Evolutionary conservation across 92 coral and sea anemone genomes (phyloP).

Genomic region (Palythoa heliodiscus): DNA sequence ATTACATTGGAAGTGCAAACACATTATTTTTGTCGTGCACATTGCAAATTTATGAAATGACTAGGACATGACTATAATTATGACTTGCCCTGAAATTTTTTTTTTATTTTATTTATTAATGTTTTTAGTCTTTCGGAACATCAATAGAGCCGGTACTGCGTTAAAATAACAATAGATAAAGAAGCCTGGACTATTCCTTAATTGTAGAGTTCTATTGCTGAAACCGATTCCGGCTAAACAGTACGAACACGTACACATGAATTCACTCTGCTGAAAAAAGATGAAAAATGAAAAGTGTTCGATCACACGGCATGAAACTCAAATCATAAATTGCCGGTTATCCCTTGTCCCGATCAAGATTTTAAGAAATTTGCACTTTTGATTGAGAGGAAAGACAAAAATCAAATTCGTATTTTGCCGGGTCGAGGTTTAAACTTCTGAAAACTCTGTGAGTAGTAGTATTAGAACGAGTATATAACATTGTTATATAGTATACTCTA

Average conservation of each 20-base stretch:
- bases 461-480: too few relatives aligned
- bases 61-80: slow-evolving; percentile 18
- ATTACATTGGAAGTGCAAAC: not conserved
- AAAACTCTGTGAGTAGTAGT: too few relatives aligned
- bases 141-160: slow-evolving; percentile 43
- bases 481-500: not conserved
- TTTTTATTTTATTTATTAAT: slow-evolving; percentile 25
- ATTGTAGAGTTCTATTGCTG: not conserved
- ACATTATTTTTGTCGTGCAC: not conserved
- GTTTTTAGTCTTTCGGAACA: slow-evolving; percentile 39
- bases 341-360: not conserved
- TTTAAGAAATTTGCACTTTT: not conserved
- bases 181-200: slow-evolving; percentile 4
- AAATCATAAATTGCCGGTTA: not conserved
- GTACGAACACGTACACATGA: not conserved
- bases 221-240: not conserved
- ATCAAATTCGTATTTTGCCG: not conserved
- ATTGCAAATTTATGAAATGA: not conserved
- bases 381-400: not conserved
- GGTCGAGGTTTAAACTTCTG: not conserved
- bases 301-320: not conserved
- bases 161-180: slow-evolving; percentile 28
- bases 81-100: not conserved
- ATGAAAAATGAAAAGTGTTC: not conserved
- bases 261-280: not conserved